A percentile compares a stretch with the other conserved stretches of the same genome.
phyloP scores from a whole-genome alignment of 2,797 vertebrate species.

The Myotis pilosus region DNA sequence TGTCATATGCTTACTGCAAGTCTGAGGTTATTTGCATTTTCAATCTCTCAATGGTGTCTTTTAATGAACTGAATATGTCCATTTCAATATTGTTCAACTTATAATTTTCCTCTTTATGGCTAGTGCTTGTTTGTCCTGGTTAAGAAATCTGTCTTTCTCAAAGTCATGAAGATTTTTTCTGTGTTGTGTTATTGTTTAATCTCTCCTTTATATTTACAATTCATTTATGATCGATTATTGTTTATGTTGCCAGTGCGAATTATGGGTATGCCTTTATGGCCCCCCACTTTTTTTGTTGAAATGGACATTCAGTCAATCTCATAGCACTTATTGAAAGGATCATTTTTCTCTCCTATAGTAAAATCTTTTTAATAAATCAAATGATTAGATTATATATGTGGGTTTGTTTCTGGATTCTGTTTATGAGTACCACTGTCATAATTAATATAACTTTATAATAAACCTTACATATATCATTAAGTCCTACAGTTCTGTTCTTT shows the following conservation, averaged over 20 bases:
- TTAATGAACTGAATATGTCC: neutral
- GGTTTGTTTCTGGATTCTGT: slow-evolving; percentile 1
- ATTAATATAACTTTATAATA: slow-evolving; percentile 16
- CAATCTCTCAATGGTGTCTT: neutral
- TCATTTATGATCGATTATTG: slow-evolving; percentile 12
- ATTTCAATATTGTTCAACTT: slow-evolving; percentile 12
- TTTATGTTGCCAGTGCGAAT: neutral
- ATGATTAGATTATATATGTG: neutral
- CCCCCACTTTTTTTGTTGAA: neutral
- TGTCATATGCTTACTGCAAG: slow-evolving; percentile 3
- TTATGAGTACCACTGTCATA: slow-evolving; percentile 30
- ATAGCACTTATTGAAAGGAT: neutral
- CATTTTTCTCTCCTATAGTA: neutral
- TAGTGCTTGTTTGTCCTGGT: slow-evolving; percentile 30
- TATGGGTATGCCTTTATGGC: neutral
- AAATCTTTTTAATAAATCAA: slow-evolving; percentile 17
- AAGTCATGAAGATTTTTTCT: neutral
- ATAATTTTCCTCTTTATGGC: neutral
- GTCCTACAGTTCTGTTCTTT: neutral
- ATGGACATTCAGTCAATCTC: neutral
- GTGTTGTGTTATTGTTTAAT: neutral
- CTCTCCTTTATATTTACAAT: slow-evolving; percentile 22
- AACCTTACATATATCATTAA: neutral
- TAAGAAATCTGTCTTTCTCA: slow-evolving; percentile 26
- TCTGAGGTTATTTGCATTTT: neutral